These are phyloP conservation scores for Xestia xanthographa DNA, from an alignment of 2,888 invertebrate species.

Conservation along the genomic window DNA sequence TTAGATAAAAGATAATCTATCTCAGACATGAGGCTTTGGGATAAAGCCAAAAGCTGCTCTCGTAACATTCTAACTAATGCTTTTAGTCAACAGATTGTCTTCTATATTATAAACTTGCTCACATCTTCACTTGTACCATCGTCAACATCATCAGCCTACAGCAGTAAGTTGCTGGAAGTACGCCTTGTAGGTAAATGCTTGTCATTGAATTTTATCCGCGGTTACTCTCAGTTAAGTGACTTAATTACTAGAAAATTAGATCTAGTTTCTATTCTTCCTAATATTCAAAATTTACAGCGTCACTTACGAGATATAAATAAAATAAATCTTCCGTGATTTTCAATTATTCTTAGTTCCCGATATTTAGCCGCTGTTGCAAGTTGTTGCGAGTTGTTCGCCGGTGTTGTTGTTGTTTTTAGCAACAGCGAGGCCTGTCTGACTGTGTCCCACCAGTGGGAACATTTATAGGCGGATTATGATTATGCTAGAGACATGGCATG, in stretches of 20 bases:
- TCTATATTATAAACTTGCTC: too few relatives aligned
- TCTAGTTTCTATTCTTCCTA: background rate
- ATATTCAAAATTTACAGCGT: background rate
- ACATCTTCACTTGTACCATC: too few relatives aligned
- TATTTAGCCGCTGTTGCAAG: too few relatives aligned
- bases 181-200: background rate
- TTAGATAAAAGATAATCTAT: constrained; percentile 37
- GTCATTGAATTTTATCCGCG: background rate
- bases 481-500: background rate
- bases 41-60: constrained; percentile 9
- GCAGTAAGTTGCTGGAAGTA: too few relatives aligned
- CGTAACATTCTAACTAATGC: background rate
- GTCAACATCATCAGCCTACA: background rate
- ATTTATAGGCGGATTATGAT: background rate
- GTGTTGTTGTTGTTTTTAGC: too few relatives aligned
- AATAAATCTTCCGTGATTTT: too few relatives aligned
- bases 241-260: background rate
- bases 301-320: too few relatives aligned
- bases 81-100: background rate
- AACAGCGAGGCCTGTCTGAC: background rate
- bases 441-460: background rate
- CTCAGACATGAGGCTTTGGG: constrained; percentile 11
- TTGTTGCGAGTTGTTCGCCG: too few relatives aligned
- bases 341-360: too few relatives aligned
- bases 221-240: background rate